Conservation (phyloP, 1,140 invertebrate genomes). For the Sarcophaga bullata region DNA sequence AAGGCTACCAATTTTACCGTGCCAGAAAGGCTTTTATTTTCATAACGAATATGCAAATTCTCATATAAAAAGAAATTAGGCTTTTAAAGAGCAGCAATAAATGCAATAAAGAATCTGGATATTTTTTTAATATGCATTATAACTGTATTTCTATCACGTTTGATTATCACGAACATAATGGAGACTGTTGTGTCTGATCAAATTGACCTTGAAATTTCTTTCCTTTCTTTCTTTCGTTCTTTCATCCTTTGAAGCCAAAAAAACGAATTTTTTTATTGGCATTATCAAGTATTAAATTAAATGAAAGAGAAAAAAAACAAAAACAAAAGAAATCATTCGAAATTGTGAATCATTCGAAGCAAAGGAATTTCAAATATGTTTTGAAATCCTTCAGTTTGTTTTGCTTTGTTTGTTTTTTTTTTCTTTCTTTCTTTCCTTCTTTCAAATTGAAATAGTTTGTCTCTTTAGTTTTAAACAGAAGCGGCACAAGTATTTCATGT, state of each 20-base stretch:
- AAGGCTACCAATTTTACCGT: background rate
- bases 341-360: slow-evolving; percentile 14
- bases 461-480: background rate
- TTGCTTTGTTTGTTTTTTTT: background rate
- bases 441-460: slow-evolving; percentile 12
- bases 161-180: background rate
- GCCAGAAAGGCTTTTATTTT: background rate
- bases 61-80: background rate
- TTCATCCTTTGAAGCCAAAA: background rate
- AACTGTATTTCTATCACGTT: background rate
- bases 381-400: background rate
- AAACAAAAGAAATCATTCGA: background rate
- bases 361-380: slow-evolving; percentile 38
- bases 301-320: background rate
- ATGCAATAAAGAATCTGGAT: no score
- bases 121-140: background rate
- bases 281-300: background rate
- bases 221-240: no score
- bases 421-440: background rate
- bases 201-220: slow-evolving; percentile 12
- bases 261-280: background rate
- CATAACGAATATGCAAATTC: slow-evolving; percentile 2
- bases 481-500: slow-evolving; percentile 28
- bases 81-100: slow-evolving; percentile 7
- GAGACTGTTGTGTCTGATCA: background rate